These are phyloP conservation scores for Strix aluco DNA, from an alignment of 2,113 vertebrate genomes.

Conservation along the genomic window DNA sequence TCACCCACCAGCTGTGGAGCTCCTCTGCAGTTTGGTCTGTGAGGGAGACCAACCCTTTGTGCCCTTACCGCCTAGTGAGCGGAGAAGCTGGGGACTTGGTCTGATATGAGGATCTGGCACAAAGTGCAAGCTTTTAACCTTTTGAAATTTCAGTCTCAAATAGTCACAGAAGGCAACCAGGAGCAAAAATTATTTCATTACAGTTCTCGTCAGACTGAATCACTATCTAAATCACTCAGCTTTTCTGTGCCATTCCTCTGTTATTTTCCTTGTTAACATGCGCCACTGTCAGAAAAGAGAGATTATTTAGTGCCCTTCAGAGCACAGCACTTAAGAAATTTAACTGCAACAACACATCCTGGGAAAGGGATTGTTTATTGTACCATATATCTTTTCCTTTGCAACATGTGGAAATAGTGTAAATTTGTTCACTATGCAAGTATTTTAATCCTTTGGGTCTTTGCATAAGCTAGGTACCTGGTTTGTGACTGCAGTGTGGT, in stretches of 20 bases:
- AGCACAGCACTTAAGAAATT: not conserved
- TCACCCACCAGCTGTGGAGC: not conserved
- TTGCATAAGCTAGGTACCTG: not conserved
- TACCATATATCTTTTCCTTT: not conserved
- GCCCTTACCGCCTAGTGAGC: not conserved
- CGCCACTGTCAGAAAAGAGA: not conserved
- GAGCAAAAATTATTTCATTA: constrained; percentile 30
- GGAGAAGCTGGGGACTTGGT: not conserved
- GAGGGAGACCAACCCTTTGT: not conserved
- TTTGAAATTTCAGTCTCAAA: not conserved
- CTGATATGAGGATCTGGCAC: not conserved
- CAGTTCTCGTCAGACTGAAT: not conserved
- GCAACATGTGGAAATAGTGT: not conserved
- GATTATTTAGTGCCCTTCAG: constrained; percentile 16
- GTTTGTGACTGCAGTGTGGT: not conserved
- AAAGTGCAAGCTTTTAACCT: not conserved
- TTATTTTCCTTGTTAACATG: constrained; percentile 22
- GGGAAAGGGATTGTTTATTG: not conserved
- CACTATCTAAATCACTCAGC: constrained; percentile 24
- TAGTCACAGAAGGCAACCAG: not conserved
- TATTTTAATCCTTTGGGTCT: not conserved
- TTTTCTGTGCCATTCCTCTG: not conserved
- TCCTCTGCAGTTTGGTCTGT: not conserved
- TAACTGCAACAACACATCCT: not conserved
- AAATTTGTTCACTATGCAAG: not conserved